These are phyloP conservation scores for Scolopax rusticola DNA, from an alignment of 2,797 vertebrate species.

Conservation along the genomic window DNA sequence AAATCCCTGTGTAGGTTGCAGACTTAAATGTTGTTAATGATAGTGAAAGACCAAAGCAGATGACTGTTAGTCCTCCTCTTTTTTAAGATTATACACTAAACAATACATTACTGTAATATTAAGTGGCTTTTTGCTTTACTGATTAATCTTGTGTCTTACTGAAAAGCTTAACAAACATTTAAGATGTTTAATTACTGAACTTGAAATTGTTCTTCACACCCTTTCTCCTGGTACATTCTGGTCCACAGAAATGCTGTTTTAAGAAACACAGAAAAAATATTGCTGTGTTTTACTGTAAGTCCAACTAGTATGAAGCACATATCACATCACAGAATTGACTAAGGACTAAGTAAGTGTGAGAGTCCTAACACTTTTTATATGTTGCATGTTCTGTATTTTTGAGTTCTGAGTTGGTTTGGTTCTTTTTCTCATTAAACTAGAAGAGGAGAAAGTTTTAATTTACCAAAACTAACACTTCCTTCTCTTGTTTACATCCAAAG, in stretches of 20 bases:
- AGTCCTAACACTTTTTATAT: neutral
- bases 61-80: neutral
- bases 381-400: neutral
- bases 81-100: conserved; percentile 2
- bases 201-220: neutral
- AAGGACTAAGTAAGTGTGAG: neutral
- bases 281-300: neutral
- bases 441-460: neutral
- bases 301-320: neutral
- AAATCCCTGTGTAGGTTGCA: neutral
- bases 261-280: neutral
- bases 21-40: conserved; percentile 1
- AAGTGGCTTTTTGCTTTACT: neutral
- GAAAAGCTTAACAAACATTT: neutral
- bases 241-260: neutral
- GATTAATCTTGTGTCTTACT: neutral
- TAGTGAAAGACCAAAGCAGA: conserved; percentile 12
- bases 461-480: neutral
- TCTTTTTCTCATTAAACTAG: neutral
- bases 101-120: neutral
- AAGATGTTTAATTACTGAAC: conserved; percentile 2
- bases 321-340: neutral
- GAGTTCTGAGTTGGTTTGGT: neutral
- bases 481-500: neutral
- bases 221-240: neutral